These are phyloP conservation scores for Drosophila hydei DNA, from an alignment of 1,140 invertebrate genomes.

Conservation along the genomic window DNA sequence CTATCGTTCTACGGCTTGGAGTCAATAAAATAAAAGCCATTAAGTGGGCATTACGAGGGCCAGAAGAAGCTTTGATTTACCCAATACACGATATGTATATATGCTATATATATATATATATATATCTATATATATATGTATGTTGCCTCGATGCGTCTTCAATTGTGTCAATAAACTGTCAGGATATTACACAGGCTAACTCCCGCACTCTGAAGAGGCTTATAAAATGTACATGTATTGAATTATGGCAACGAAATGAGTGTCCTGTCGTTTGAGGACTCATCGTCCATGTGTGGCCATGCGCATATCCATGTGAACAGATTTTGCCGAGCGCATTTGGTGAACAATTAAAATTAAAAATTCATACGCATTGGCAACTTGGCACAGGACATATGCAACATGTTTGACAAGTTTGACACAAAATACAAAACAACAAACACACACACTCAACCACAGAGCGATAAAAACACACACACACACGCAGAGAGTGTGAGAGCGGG, in stretches of 20 bases:
- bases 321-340: slow-evolving; percentile 71
- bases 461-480: slow-evolving; percentile 7
- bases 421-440: slow-evolving; percentile 58
- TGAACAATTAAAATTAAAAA: slow-evolving; percentile 81
- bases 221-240: slow-evolving; percentile 33
- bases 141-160: slow-evolving; percentile 49
- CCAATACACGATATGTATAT: background rate
- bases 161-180: slow-evolving; percentile 70
- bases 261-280: slow-evolving; percentile 12
- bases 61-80: slow-evolving; percentile 8
- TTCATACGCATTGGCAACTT: slow-evolving; percentile 67
- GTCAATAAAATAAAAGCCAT: slow-evolving; percentile 77
- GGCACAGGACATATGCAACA: slow-evolving; percentile 56
- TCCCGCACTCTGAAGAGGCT: slow-evolving; percentile 5
- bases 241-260: slow-evolving; percentile 34
- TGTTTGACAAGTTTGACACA: slow-evolving; percentile 77
- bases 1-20: slow-evolving; percentile 28
- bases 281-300: slow-evolving; percentile 10
- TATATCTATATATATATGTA: too few species aligned
- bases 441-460: slow-evolving; percentile 20
- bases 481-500: background rate
- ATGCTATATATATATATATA: background rate
- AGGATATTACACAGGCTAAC: slow-evolving; percentile 6
- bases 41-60: slow-evolving; percentile 55
- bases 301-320: slow-evolving; percentile 46